These are phyloP conservation scores for Ptychodera flava DNA, from an alignment of 35 echinoderm and acorn worm genomes.

Conservation along the genomic window DNA sequence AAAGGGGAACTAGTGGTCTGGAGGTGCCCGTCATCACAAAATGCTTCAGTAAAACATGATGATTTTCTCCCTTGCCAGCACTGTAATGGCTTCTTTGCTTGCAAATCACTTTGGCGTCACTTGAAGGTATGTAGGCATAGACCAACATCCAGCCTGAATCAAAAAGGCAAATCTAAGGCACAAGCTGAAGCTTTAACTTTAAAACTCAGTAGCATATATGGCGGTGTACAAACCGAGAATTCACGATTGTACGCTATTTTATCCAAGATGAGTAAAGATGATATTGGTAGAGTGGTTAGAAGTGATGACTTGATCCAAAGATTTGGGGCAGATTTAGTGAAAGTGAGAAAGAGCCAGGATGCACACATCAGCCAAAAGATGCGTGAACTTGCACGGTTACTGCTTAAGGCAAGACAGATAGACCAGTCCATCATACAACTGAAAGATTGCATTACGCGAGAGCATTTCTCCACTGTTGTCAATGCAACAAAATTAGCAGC, in stretches of 20 bases:
- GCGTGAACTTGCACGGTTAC: background rate
- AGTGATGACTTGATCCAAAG: background rate
- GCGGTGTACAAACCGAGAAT: no score
- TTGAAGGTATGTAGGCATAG: background rate
- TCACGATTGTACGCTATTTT: background rate
- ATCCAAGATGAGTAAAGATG: background rate
- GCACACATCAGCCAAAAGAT: background rate
- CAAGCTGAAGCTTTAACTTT: background rate
- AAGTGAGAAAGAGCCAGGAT: background rate
- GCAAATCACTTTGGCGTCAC: background rate
- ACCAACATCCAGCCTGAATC: background rate
- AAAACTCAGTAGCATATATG: no score
- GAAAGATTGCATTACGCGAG: background rate
- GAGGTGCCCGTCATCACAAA: background rate
- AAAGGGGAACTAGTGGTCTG: background rate
- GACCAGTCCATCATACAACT: background rate
- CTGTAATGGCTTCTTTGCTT: background rate
- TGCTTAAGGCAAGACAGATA: background rate
- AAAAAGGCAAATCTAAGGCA: background rate
- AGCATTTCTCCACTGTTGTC: background rate
- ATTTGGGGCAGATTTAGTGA: background rate
- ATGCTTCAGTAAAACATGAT: background rate
- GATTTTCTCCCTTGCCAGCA: background rate
- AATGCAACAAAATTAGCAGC: background rate
- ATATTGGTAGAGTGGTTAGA: background rate